Evolutionary conservation across 2,113 vertebrate genomes (phyloP).

Genomic region (Apodemus speciosus): DNA sequence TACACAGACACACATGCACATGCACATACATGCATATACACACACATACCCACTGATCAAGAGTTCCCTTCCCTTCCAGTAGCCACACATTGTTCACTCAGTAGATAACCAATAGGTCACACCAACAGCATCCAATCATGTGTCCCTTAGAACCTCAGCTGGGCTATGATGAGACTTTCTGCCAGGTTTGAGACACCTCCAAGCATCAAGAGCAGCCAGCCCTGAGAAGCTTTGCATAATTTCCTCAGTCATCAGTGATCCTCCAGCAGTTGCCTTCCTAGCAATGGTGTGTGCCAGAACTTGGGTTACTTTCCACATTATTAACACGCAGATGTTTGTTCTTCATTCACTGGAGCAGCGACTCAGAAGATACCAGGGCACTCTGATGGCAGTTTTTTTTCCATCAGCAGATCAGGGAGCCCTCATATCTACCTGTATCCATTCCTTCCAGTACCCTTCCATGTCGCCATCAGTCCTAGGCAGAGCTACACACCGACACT

Average conservation of each 20-base stretch:
- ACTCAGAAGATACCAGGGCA: conserved; percentile 74
- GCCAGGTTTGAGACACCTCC: background rate
- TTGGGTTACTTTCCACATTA: conserved; percentile 88
- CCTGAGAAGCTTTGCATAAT: conserved; percentile 86
- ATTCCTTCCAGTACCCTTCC: conserved; percentile 93
- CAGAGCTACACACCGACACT: conserved; percentile 91
- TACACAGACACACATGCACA: background rate
- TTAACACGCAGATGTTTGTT: conserved; percentile 91
- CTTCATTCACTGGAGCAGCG: conserved; percentile 83
- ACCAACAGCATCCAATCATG: background rate
- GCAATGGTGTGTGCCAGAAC: conserved; percentile 91
- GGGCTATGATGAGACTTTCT: background rate
- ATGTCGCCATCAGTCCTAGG: conserved; percentile 90
- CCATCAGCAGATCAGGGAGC: conserved; percentile 89
- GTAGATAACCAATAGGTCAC: background rate
- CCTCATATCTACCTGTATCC: conserved; percentile 89
- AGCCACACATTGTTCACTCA: background rate
- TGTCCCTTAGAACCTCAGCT: background rate
- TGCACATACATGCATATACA: background rate
- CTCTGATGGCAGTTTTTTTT: conserved; percentile 88
- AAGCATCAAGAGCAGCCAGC: background rate
- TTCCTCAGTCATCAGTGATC: conserved; percentile 90
- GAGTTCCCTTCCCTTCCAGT: background rate
- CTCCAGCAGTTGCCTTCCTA: conserved; percentile 92
- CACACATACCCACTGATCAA: background rate